A percentile compares a stretch with the other conserved stretches of the same genome.
Evolutionary conservation across 2,888 invertebrate species (phyloP).

Genomic region (Piscicola geometra): DNA sequence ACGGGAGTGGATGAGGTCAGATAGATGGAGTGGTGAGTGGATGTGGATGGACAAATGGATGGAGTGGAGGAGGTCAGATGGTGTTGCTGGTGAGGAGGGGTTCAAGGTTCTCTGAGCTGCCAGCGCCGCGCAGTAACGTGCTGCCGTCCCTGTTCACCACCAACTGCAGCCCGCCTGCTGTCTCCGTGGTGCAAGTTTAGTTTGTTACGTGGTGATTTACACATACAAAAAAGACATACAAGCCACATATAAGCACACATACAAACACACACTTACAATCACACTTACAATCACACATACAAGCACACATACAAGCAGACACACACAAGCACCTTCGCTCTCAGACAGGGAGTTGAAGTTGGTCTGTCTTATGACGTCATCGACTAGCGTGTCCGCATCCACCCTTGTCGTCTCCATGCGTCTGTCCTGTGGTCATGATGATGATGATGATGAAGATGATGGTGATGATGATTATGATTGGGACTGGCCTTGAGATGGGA

Average conservation of each 20-base stretch:
- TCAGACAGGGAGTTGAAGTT: constrained; percentile 11
- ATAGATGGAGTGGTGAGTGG: neutral
- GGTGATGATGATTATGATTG: too few relatives aligned
- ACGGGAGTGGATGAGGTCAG: neutral
- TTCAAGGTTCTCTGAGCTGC: neutral
- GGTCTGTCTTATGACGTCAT: constrained; percentile 25
- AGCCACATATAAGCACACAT: too few relatives aligned
- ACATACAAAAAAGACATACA: too few relatives aligned
- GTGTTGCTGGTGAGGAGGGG: neutral
- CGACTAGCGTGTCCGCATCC: constrained; percentile 23
- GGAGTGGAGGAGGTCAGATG: neutral
- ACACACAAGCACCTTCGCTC: too few relatives aligned
- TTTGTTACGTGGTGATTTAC: too few relatives aligned
- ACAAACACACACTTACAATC: neutral
- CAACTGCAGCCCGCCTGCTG: constrained; percentile 13
- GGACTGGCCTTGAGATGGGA: neutral
- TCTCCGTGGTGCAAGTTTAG: neutral
- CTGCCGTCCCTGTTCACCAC: constrained; percentile 23
- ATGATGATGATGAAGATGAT: too few relatives aligned
- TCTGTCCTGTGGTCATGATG: neutral
- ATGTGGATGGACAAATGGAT: neutral
- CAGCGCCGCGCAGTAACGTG: constrained; percentile 1
- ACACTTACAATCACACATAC: neutral
- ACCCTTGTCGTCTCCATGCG: constrained; percentile 10
- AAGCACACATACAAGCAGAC: neutral